phyloP scores from a whole-genome alignment of 2,797 vertebrate genomes.

The Oreochromis mossambicus region DNA sequence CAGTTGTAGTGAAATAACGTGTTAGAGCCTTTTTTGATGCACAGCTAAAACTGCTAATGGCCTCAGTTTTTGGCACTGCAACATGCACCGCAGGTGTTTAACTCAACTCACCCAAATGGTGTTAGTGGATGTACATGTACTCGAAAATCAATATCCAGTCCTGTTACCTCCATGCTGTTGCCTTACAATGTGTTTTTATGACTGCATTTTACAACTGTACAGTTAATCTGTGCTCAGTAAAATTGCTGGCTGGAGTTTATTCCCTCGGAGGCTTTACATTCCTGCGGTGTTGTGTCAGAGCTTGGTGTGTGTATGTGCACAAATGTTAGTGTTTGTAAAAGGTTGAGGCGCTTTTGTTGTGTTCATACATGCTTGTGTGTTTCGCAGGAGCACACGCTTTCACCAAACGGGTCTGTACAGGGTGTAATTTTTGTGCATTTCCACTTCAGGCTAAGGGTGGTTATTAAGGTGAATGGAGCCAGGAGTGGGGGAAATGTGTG shows the following conservation, averaged over 20 bases:
- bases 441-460: slow-evolving; percentile 1
- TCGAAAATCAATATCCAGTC: slow-evolving; percentile 9
- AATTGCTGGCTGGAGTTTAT: background rate
- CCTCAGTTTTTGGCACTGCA: background rate
- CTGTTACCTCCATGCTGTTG: slow-evolving; percentile 2
- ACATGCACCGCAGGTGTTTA: background rate
- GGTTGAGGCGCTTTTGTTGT: background rate
- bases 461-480: slow-evolving; percentile 27
- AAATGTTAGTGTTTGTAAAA: background rate
- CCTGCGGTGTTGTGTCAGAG: slow-evolving; percentile 14
- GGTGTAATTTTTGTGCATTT: background rate
- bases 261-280: slow-evolving; percentile 12
- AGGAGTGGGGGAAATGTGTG: slow-evolving; percentile 4
- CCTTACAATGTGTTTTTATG: slow-evolving; percentile 35
- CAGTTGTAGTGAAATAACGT: background rate
- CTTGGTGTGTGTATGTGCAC: background rate
- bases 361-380: background rate
- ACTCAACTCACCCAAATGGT: background rate
- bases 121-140: background rate
- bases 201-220: slow-evolving; percentile 23
- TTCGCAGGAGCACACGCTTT: background rate
- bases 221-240: slow-evolving; percentile 43
- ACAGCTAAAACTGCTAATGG: background rate
- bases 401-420: background rate
- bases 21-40: background rate